phyloP scores from a whole-genome alignment of 2,797 vertebrate genomes.

The Myoxocephalus aenaeus region DNA sequence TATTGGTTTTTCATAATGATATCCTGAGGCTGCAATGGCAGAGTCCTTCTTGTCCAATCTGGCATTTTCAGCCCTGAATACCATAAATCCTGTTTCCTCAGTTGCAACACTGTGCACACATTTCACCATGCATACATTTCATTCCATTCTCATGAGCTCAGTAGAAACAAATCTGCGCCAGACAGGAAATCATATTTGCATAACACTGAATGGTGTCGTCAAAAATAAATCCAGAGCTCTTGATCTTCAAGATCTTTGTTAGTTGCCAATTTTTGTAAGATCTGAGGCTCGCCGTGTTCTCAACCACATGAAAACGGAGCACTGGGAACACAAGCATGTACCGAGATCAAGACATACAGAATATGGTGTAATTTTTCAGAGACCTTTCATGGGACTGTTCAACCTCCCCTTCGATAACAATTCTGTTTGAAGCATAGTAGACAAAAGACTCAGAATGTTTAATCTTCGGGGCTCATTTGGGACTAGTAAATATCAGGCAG shows the following conservation, averaged over 20 bases:
- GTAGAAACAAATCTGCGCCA: constrained; percentile 24
- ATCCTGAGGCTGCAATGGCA: neutral
- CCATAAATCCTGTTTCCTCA: constrained; percentile 10
- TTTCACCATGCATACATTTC: constrained; percentile 41
- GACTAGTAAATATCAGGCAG: constrained; percentile 52
- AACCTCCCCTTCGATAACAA: constrained; percentile 42
- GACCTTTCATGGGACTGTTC: constrained; percentile 26
- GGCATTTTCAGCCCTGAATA: constrained; percentile 13
- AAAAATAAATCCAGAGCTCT: constrained; percentile 60
- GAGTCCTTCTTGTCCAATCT: constrained; percentile 15
- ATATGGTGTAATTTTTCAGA: constrained; percentile 39
- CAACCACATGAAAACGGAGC: constrained; percentile 40
- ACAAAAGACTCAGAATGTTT: constrained; percentile 60
- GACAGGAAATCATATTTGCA: constrained; percentile 55
- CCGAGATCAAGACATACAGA: constrained; percentile 37
- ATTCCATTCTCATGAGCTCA: constrained; percentile 35
- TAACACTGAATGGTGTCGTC: constrained; percentile 61
- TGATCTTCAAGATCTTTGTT: constrained; percentile 64
- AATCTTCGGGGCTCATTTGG: constrained; percentile 58
- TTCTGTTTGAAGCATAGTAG: constrained; percentile 41
- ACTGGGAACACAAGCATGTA: constrained; percentile 28
- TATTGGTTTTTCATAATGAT: constrained; percentile 18
- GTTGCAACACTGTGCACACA: constrained; percentile 23
- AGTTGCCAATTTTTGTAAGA: constrained; percentile 40
- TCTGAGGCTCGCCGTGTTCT: constrained; percentile 53